Conservation (phyloP, 2,888 invertebrate species). For the Heliconius sara region DNA sequence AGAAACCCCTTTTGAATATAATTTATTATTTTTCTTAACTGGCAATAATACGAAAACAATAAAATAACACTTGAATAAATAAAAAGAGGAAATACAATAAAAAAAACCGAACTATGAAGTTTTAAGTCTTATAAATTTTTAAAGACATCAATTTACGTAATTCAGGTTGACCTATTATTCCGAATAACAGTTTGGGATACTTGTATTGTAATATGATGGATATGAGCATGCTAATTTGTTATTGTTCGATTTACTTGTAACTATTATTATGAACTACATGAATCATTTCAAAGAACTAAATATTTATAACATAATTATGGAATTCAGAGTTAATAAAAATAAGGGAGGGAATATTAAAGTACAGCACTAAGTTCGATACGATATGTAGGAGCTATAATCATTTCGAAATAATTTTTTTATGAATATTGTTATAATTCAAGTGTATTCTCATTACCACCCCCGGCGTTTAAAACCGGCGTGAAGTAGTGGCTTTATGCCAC, state of each 20-base stretch:
- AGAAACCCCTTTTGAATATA: conserved; percentile 1
- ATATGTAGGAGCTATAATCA: too few relatives aligned
- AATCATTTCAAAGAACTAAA: too few relatives aligned
- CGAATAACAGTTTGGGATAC: background rate
- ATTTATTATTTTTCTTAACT: background rate
- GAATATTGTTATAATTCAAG: too few relatives aligned
- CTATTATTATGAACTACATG: background rate
- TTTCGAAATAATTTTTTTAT: too few relatives aligned
- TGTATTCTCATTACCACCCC: too few relatives aligned
- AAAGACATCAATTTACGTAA: background rate
- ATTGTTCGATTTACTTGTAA: background rate
- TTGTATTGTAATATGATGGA: background rate
- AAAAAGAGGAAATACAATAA: background rate
- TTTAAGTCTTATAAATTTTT: background rate
- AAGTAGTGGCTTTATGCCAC: too few relatives aligned
- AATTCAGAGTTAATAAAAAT: too few relatives aligned
- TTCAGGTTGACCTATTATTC: background rate
- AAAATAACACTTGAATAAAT: background rate
- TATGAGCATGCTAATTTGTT: background rate
- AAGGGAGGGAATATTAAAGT: too few relatives aligned
- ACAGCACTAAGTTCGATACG: too few relatives aligned
- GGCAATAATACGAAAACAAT: background rate
- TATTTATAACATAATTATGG: too few relatives aligned
- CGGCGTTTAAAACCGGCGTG: too few relatives aligned
- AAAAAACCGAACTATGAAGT: too few relatives aligned